These are phyloP conservation scores for Ditula angustiorana DNA, from an alignment of 2,888 invertebrate genomes.

Conservation along the genomic window DNA sequence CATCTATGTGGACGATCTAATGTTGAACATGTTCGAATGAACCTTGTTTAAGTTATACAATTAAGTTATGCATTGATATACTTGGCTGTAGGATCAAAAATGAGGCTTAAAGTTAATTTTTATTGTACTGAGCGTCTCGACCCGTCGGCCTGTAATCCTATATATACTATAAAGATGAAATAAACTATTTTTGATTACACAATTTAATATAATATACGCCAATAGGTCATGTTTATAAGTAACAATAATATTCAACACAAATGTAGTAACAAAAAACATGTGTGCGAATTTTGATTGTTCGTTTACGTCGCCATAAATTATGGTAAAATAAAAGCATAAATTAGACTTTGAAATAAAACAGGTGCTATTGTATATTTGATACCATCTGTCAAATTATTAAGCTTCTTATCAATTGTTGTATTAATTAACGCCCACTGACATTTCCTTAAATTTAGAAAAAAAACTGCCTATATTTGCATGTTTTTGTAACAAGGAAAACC, in stretches of 20 bases:
- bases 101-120: neutral
- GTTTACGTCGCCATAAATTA: neutral
- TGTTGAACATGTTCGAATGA: no score
- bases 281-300: neutral
- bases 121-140: no score
- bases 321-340: neutral
- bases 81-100: neutral
- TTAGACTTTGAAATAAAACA: conserved; percentile 1
- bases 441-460: neutral
- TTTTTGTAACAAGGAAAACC: neutral
- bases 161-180: neutral
- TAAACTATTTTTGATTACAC: no score
- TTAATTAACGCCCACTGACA: neutral
- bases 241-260: neutral
- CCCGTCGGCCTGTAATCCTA: no score
- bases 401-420: neutral
- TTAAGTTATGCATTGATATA: neutral
- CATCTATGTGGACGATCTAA: no score
- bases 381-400: neutral
- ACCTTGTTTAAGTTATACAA: neutral
- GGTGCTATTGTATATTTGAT: neutral
- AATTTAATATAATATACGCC: neutral
- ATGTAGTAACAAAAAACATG: no score
- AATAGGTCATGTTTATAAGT: neutral
- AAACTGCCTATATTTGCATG: neutral